A percentile compares a stretch with the other conserved stretches of the same genome.
These are phyloP conservation scores for Drosophila tropicalis DNA, from an alignment of 1,140 invertebrate species.

Conservation along the genomic window DNA sequence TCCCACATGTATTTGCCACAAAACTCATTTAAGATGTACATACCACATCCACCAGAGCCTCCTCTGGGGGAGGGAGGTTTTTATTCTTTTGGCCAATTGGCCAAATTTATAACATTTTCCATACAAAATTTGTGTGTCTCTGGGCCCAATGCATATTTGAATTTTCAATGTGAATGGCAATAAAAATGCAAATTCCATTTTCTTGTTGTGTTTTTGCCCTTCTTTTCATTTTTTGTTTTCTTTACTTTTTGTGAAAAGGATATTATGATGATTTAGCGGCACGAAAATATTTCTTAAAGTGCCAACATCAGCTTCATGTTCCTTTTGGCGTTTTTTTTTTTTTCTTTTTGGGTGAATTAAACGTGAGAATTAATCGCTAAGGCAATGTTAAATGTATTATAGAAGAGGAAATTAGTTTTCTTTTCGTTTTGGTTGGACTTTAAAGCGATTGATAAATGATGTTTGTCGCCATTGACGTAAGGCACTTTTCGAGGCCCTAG, in stretches of 20 bases:
- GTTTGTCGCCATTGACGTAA: slow-evolving; percentile 1
- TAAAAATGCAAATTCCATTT: slow-evolving; percentile 22
- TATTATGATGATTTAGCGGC: slow-evolving; percentile 16
- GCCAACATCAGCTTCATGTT: background rate
- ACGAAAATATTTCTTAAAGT: background rate
- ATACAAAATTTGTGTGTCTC: slow-evolving; percentile 20
- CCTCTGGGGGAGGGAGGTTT: background rate
- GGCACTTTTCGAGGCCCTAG: background rate
- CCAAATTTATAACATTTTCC: slow-evolving; percentile 16
- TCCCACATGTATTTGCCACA: too few relatives aligned
- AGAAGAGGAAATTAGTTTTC: slow-evolving; percentile 20
- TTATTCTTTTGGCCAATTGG: slow-evolving; percentile 11
- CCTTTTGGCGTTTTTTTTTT: background rate
- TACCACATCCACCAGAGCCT: background rate
- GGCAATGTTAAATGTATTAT: slow-evolving; percentile 12
- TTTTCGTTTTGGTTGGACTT: slow-evolving; percentile 14
- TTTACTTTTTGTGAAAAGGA: background rate
- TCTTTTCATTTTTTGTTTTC: background rate
- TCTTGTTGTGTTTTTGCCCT: background rate
- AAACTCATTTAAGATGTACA: too few relatives aligned
- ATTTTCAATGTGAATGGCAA: slow-evolving; percentile 23
- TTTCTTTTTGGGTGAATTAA: background rate
- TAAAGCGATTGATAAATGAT: slow-evolving; percentile 23
- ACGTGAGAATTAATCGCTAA: slow-evolving; percentile 17
- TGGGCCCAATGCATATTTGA: slow-evolving; percentile 16